Evolutionary conservation across 37 sponge, comb jelly and placozoan species (phyloP), one percentile per base, ranked within the genome.

Genomic region (Crambe crambe): DNA sequence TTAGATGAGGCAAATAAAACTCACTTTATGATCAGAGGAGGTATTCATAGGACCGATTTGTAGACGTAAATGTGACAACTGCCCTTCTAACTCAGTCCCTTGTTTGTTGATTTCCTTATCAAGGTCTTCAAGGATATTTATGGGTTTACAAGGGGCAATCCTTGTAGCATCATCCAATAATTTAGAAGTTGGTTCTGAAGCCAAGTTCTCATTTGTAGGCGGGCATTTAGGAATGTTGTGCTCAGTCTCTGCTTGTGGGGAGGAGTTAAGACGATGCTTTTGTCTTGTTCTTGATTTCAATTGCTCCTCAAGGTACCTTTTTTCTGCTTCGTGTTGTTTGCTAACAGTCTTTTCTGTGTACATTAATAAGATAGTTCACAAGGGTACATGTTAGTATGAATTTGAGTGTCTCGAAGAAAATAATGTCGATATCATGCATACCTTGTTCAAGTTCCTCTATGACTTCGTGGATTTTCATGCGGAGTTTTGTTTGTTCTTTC

Each of bases 391-490:
- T 15, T 17, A 47, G 51, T 6, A 12, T 47, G 51, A 12, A 47
- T n/a, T n/a, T 9, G 22, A 68, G 21, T 62, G 30, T 8, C 63
- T 8, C 63, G n/a, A n/a, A n/a, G n/a, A n/a, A n/a, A n/a, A n/a
- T n/a, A n/a, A n/a, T n/a, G n/a, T n/a, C n/a, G n/a, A n/a, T n/a
- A n/a, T n/a, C 42, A 20, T 1, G 12, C 84, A 36, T 57, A 85
- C 87, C 76, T 80, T 87, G 65, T 47, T 87, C 60, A 20, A 80
- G 42, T 31, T 80, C 73, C 41, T 87, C 87, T 10, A 26, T 57
- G 27, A 26, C 30, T 58, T 80, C 87, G 15, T 80, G 75, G 37
- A 75, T 39, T 66, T 58, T 61, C 25, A 80, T 31, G 32, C 41
- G 80, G 5, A 80, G 29, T 43, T 75, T 80, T 37, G 69, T 44